Evolutionary conservation across 2,888 invertebrate species (phyloP), one percentile per base, ranked within the genome.

Genomic region (Acleris emargana): DNA sequence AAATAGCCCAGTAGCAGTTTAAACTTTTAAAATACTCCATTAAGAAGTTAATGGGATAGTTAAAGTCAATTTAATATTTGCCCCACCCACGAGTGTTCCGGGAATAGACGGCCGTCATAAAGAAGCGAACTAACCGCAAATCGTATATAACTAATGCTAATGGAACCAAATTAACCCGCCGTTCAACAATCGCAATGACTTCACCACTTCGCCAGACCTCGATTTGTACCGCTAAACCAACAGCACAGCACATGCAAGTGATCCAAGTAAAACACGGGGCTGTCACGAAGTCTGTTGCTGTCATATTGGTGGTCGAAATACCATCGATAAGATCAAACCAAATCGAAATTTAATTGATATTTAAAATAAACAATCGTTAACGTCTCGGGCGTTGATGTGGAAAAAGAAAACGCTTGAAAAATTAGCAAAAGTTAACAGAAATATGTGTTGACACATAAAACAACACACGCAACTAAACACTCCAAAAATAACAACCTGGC

Each of bases 81-180:
- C 77, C 76, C 85, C 86, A 85, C 87, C 86, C 86, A 88, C 87
- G 80, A 72, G 73, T 72, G 76, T 76, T 77, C 80, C 81, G 76
- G 76, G 82, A 89, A 89, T 89, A 89, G 84, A 81, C 67, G 68
- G 73, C 70, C 85, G 84, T 85, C 88, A 82, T 84, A 86, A 86
- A 80, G 72, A 73, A 76, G 72, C 80, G 75, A 83, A 86, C 80
- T 82, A 83, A 84, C 84, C 82, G 78, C 83, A 80, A 82, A 79
- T 75, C 75, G 73, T 74, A 77, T 74, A 77, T 73, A 83, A 84
- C 80, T 75, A 69, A 79, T 78, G 76, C 79, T 83, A 87, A 88
- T 84, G 80, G 77, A 86, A 79, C 77, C 71, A 75, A 85, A 87
- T 84, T 80, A 82, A 81, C 78, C 77, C 76, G 74, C 76, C 73